These are phyloP conservation scores for Choristoneura fumiferana DNA, from an alignment of 1,140 invertebrate species.

Conservation along the genomic window DNA sequence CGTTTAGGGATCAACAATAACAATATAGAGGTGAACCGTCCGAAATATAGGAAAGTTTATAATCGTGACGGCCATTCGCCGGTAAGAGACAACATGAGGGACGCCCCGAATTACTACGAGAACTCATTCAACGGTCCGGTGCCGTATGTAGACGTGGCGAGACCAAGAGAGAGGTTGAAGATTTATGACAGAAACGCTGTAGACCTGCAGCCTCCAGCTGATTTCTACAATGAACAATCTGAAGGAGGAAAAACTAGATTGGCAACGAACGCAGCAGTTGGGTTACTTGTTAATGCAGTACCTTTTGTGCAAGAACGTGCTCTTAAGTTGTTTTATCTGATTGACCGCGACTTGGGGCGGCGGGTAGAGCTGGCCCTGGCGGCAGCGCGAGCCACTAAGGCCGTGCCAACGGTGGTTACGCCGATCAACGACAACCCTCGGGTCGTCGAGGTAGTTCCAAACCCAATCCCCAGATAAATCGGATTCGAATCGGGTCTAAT, in stretches of 20 bases:
- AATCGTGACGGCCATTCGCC: slow-evolving; percentile 90
- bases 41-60: slow-evolving; percentile 86
- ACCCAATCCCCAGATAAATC: no score
- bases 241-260: not conserved
- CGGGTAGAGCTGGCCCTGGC: not conserved
- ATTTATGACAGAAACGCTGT: slow-evolving; percentile 80
- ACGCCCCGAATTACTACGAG: slow-evolving; percentile 82
- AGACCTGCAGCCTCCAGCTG: slow-evolving; percentile 87
- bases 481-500: no score
- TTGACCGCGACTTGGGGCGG: not conserved
- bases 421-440: not conserved
- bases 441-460: no score
- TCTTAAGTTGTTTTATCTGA: not conserved
- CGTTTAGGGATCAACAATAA: slow-evolving; percentile 91
- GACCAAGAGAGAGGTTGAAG: slow-evolving; percentile 52
- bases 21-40: slow-evolving; percentile 93
- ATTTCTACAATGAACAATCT: slow-evolving; percentile 18
- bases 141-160: slow-evolving; percentile 63
- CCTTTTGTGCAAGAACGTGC: not conserved
- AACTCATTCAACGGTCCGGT: slow-evolving; percentile 85
- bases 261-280: not conserved
- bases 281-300: not conserved
- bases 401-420: slow-evolving; percentile 32
- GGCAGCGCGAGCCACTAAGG: not conserved
- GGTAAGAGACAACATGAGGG: slow-evolving; percentile 81